Conservation (phyloP, 1,140 invertebrate species). For the Trypoxylus dichotomus region DNA sequence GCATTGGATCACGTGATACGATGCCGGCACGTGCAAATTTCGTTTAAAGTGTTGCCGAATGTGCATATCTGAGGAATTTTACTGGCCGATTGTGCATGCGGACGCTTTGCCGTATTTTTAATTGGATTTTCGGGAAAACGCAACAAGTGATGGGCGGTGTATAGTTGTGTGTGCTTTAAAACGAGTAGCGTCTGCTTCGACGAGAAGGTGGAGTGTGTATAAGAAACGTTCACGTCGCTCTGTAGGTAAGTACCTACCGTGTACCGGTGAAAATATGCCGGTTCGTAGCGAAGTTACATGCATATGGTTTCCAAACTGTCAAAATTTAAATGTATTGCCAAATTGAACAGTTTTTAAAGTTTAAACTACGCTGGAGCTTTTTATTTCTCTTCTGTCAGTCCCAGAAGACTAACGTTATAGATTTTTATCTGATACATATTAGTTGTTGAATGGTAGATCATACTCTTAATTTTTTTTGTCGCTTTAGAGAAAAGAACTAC, state of each 20-base stretch:
- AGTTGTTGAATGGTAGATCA: too few relatives aligned
- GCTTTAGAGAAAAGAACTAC: too few relatives aligned
- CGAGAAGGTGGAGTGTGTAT: not conserved
- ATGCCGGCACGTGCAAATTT: constrained; percentile 12
- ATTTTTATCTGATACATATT: too few relatives aligned
- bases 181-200: not conserved
- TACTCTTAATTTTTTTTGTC: too few relatives aligned
- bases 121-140: not conserved
- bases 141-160: constrained; percentile 14
- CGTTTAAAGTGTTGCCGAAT: not conserved
- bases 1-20: not conserved
- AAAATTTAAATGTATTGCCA: not conserved
- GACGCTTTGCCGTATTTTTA: not conserved
- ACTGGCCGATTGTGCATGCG: not conserved
- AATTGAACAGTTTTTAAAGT: too few relatives aligned
- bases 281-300: not conserved
- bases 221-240: not conserved
- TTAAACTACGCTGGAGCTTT: too few relatives aligned
- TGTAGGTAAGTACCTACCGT: not conserved
- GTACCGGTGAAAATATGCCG: not conserved
- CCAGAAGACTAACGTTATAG: too few relatives aligned
- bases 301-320: not conserved
- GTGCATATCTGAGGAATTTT: constrained; percentile 6
- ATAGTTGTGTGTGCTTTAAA: not conserved
- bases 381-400: too few relatives aligned